These are phyloP conservation scores for Porites rus DNA, from an alignment of 92 coral and sea anemone species.

Conservation along the genomic window DNA sequence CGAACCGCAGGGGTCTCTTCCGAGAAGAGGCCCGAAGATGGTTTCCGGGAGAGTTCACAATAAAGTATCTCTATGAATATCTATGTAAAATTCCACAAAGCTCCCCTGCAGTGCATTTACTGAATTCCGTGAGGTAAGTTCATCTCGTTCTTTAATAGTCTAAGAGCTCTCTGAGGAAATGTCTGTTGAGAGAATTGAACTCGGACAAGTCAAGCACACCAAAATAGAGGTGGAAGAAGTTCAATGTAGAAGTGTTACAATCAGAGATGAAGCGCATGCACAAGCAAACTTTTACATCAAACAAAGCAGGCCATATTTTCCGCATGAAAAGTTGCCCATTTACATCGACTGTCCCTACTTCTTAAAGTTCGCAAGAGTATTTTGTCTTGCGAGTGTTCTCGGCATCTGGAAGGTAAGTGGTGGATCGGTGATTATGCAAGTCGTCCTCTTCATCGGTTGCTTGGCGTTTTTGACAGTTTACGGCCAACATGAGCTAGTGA, in stretches of 20 bases:
- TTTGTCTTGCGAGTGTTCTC: slow-evolving; percentile 33
- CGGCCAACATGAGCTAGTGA: slow-evolving; percentile 74
- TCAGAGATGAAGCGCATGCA: slow-evolving; percentile 52
- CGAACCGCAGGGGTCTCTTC: too few relatives aligned
- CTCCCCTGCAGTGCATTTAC: too few relatives aligned
- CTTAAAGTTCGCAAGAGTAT: background rate
- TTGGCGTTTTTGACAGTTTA: slow-evolving; percentile 41
- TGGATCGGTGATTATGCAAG: background rate
- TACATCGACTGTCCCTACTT: slow-evolving; percentile 59
- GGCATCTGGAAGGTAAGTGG: slow-evolving; percentile 29
- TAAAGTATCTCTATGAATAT: too few relatives aligned
- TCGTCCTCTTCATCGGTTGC: slow-evolving; percentile 18
- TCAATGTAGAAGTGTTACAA: slow-evolving; percentile 1
- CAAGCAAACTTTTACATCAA: slow-evolving; percentile 68
- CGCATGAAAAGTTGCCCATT: slow-evolving; percentile 29
- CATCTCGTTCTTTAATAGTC: too few relatives aligned
- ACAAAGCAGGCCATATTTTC: slow-evolving; percentile 63
- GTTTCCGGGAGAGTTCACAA: too few relatives aligned
- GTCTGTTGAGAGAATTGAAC: background rate
- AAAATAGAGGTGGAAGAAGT: slow-evolving; percentile 48
- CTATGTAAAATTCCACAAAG: too few relatives aligned
- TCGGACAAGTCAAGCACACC: slow-evolving; percentile 16
- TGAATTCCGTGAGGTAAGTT: too few relatives aligned
- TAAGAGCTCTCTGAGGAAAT: background rate
- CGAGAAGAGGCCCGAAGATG: too few relatives aligned